phyloP scores from a whole-genome alignment of 2,113 vertebrate species.

The Gallinago jamesoni region DNA sequence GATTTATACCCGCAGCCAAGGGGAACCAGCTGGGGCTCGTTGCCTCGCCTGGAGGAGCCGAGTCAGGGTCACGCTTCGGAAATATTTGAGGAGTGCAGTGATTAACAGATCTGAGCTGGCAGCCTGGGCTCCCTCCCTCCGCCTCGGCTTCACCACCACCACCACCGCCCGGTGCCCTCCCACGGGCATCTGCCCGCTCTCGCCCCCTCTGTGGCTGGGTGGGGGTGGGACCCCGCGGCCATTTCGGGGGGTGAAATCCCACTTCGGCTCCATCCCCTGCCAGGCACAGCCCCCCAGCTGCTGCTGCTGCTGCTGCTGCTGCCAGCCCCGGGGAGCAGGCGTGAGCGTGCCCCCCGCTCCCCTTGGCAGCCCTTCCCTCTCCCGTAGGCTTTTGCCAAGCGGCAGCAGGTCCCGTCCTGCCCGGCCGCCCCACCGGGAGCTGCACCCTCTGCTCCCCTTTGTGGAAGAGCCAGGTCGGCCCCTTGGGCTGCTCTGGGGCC shows the following conservation, averaged over 20 bases:
- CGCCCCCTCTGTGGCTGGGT: not conserved
- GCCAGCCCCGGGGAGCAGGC: not conserved
- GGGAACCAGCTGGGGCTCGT: not conserved
- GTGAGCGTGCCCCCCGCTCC: not conserved
- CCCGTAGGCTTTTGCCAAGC: not conserved
- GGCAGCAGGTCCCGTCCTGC: slow-evolving; percentile 22
- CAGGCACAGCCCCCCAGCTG: not conserved
- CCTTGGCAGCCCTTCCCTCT: not conserved
- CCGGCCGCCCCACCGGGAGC: fast-evolving
- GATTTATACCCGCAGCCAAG: not conserved
- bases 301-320: not conserved
- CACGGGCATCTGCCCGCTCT: not conserved
- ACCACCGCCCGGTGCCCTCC: not conserved
- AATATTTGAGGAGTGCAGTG: not conserved
- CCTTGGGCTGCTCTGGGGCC: not conserved
- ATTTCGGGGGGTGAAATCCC: not conserved
- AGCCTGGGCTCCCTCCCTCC: not conserved
- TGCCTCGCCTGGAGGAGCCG: not conserved
- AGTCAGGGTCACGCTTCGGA: not conserved
- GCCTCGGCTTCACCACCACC: not conserved
- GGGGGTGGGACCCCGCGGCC: not conserved
- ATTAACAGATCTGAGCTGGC: not conserved
- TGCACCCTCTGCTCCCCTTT: not conserved
- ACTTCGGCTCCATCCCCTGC: not conserved
- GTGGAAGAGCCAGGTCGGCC: not conserved